Percentiles rank a stretch among this genome's conserved stretches.
Conservation (phyloP, 2,888 invertebrate genomes). For the Ornithoptera priamus region DNA sequence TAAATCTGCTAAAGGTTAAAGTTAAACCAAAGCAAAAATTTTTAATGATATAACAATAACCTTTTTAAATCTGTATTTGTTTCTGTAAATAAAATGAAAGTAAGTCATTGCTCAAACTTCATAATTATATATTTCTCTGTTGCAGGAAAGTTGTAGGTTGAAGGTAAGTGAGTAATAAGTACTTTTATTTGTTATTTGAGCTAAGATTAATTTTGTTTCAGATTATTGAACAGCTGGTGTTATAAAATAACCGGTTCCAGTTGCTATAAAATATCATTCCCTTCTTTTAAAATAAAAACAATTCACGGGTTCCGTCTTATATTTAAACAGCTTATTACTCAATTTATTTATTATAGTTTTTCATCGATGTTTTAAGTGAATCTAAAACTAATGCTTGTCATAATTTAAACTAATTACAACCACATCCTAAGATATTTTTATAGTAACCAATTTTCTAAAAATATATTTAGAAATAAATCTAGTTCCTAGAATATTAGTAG, state of each 20-base stretch:
- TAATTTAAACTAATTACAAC: no score
- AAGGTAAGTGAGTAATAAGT: constrained; percentile 24
- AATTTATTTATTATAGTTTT: constrained; percentile 3
- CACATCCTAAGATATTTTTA: no score
- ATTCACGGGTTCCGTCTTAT: constrained; percentile 5
- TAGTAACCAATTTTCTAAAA: no score
- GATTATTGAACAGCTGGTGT: constrained; percentile 28
- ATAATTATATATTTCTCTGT: constrained; percentile 15
- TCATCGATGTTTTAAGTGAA: not conserved
- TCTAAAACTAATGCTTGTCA: not conserved
- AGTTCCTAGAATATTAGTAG: no score
- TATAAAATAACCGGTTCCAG: constrained; percentile 23
- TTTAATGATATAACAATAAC: no score
- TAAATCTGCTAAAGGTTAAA: no score
- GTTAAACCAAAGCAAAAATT: no score
- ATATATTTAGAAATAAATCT: no score
- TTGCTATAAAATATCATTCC: constrained; percentile 9
- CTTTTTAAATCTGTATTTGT: no score
- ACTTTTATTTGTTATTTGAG: constrained; percentile 25
- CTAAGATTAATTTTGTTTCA: constrained; percentile 28
- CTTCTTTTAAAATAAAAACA: constrained; percentile 1
- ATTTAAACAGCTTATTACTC: not conserved
- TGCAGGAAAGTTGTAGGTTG: constrained; percentile 26
- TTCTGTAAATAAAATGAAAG: not conserved
- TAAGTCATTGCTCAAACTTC: constrained; percentile 10